Conservation (phyloP, 2,888 invertebrate genomes). For the Chaetoderma sp. region DNA sequence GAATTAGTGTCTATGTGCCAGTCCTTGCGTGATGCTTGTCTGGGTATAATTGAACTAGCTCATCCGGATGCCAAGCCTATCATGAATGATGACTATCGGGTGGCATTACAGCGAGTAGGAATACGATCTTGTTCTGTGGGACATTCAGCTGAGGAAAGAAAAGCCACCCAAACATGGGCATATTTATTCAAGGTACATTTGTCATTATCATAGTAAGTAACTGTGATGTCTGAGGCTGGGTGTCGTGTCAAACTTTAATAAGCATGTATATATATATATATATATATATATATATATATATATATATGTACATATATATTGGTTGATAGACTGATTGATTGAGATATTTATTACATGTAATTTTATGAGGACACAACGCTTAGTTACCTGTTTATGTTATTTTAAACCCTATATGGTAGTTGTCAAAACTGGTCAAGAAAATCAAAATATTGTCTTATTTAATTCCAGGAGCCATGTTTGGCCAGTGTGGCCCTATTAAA, state of each 20-base stretch:
- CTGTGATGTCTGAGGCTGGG: background rate
- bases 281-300: no score
- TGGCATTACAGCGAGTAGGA: constrained; percentile 69
- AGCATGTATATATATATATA: no score
- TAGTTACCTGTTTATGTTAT: no score
- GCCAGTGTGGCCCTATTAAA: no score
- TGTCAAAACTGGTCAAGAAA: no score
- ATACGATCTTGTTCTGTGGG: constrained; percentile 36
- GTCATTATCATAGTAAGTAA: background rate
- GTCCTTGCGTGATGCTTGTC: constrained; percentile 82
- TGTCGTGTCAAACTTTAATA: background rate
- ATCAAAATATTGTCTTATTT: no score
- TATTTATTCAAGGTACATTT: constrained; percentile 80
- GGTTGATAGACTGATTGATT: no score
- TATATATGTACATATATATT: no score
- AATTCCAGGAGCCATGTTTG: no score
- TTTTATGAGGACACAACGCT: no score
- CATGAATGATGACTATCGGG: constrained; percentile 74
- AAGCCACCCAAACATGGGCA: constrained; percentile 78
- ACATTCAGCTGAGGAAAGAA: constrained; percentile 64
- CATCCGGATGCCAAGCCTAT: constrained; percentile 81
- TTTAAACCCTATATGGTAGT: no score
- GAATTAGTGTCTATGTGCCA: constrained; percentile 81
- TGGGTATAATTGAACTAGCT: constrained; percentile 87
- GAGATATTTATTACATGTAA: no score